Conservation (phyloP, 1,140 invertebrate species). For the Heliothis virescens region DNA sequence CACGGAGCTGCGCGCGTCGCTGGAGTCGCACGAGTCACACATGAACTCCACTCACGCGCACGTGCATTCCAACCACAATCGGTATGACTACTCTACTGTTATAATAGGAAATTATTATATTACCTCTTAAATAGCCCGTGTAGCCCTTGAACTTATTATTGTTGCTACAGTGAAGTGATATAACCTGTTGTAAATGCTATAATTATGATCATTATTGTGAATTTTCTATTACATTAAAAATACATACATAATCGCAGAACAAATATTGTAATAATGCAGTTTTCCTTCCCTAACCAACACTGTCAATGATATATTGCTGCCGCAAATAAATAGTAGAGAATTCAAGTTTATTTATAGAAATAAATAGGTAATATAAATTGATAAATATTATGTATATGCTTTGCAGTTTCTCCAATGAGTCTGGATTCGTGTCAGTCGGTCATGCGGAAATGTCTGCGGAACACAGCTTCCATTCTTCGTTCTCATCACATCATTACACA, state of each 20-base stretch:
- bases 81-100: conserved; percentile 67
- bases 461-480: conserved; percentile 79
- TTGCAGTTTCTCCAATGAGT: conserved; percentile 86
- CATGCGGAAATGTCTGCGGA: conserved; percentile 79
- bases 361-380: background rate
- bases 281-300: background rate
- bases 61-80: conserved; percentile 81
- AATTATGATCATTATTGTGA: too few species aligned
- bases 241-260: background rate
- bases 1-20: conserved; percentile 74
- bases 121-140: too few species aligned
- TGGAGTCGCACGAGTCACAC: conserved; percentile 80
- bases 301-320: background rate
- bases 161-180: too few species aligned
- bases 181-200: too few species aligned
- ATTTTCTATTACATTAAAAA: too few species aligned
- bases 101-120: too few species aligned
- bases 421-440: conserved; percentile 91
- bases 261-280: background rate
- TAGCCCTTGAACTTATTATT: too few species aligned
- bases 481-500: conserved; percentile 80
- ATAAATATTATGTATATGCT: background rate
- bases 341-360: background rate
- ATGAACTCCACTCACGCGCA: conserved; percentile 70
- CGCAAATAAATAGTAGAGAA: background rate